Evolutionary conservation across 2,888 invertebrate genomes (phyloP), one percentile per base, ranked within the genome.

Genomic region (Odiellus spinosus): DNA sequence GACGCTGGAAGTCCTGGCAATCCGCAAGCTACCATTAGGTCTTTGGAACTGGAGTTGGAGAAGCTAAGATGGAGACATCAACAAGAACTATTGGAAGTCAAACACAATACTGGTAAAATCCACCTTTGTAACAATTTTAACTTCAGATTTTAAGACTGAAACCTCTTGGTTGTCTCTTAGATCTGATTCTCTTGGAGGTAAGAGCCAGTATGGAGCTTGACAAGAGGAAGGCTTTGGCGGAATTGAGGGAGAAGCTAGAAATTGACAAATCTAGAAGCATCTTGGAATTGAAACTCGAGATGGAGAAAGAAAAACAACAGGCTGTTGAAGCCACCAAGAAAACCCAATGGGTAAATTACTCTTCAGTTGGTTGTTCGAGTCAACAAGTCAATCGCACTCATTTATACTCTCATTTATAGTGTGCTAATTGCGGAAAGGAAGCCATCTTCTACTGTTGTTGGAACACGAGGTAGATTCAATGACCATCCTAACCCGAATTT

Each of bases 361-460:
- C n/a, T 10, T 33, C 15, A 40, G 5, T 26, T 26, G 26, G 26
- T 4, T 26, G 26, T 26, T 6, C 26, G 26, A 6, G 26, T 8
- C 26, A 26, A 26, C 26, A n/a, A n/a, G n/a, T n/a, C 26, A 26
- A 6, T 4, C 26, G 4, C 5, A 26, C 26, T 26, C 8, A 26
- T 26, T 26, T 26, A 26, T 26, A 26, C n/a, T n/a, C 40, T 38
- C 19, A n/a, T 35, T 49, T 50, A 26, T 58, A 68, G 68, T 93
- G 93, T 64, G 80, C 83, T 0, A 75, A 77, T 62, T 93, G 91
- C 67, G 75, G 75, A 38, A 80, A 81, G 56, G 88, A 90, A 66
- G 86, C 91, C 0, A 77, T 82, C 58, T 85, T 86, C 65, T 87
- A 88, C 66, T 93, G 91, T 61, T 93, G 93, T 63, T 91, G 90